Evolutionary conservation across 2,797 vertebrate species (phyloP).

Genomic region (Tokudaia tokunoshimensis): DNA sequence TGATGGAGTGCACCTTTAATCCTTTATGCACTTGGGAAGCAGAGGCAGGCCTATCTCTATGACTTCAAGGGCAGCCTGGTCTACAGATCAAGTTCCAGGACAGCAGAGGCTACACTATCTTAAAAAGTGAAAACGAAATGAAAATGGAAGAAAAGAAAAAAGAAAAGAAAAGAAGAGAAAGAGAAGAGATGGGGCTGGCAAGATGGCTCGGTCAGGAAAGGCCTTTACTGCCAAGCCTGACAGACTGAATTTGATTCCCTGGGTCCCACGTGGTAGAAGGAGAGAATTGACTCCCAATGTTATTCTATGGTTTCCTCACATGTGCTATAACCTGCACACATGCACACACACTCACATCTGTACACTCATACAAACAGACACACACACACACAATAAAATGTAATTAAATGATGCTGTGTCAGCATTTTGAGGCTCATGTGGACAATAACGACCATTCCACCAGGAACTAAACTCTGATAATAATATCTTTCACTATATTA

Average conservation of each 20-base stretch:
- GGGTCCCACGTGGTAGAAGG: neutral
- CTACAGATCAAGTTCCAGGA: neutral
- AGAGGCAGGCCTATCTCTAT: neutral
- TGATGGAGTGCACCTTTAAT: neutral
- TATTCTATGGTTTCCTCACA: neutral
- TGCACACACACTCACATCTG: neutral
- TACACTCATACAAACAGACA: neutral
- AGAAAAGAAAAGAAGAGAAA: neutral
- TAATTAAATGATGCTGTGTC: neutral
- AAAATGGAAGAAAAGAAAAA: too few species aligned
- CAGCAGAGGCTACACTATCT: neutral
- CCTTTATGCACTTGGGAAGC: neutral
- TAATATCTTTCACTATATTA: neutral
- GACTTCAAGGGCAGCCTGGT: neutral
- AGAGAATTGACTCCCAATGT: neutral
- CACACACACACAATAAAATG: neutral
- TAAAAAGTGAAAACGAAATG: neutral
- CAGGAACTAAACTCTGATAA: neutral
- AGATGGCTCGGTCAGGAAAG: neutral
- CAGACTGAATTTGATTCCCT: neutral
- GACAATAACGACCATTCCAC: too few species aligned
- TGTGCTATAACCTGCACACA: too few species aligned
- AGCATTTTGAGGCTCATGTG: neutral
- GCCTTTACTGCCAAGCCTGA: neutral
- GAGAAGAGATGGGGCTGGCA: neutral